phyloP scores from a whole-genome alignment of 2,797 vertebrate genomes.

The Oryzias sinensis region DNA sequence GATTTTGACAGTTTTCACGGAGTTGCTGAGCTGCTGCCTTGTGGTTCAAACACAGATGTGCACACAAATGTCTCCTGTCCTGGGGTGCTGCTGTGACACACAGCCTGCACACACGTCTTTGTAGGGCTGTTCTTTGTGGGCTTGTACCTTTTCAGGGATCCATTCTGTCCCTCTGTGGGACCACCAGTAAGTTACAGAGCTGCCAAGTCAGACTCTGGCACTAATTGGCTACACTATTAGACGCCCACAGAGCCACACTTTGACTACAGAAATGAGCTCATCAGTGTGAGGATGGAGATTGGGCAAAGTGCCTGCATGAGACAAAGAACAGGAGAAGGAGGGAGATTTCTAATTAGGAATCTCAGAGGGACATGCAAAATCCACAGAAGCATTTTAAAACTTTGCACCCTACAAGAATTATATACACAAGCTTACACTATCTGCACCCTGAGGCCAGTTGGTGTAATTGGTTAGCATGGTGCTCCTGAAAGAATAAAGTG shows the following conservation, averaged over 20 bases:
- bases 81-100: slow-evolving; percentile 54
- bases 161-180: slow-evolving; percentile 71
- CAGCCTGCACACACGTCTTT: slow-evolving; percentile 65
- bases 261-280: slow-evolving; percentile 62
- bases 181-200: slow-evolving; percentile 68
- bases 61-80: slow-evolving; percentile 28
- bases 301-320: slow-evolving; percentile 50
- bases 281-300: slow-evolving; percentile 54
- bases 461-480: slow-evolving; percentile 45
- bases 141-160: slow-evolving; percentile 71
- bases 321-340: slow-evolving; percentile 29
- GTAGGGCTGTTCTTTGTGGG: slow-evolving; percentile 63
- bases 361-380: slow-evolving; percentile 60
- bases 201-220: slow-evolving; percentile 69
- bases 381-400: slow-evolving; percentile 39
- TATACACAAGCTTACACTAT: slow-evolving; percentile 12
- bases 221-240: slow-evolving; percentile 70
- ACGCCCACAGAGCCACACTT: slow-evolving; percentile 63
- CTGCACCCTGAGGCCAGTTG: slow-evolving; percentile 11
- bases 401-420: slow-evolving; percentile 19
- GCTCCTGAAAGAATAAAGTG: slow-evolving; percentile 30
- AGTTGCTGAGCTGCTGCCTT: slow-evolving; percentile 31
- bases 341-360: slow-evolving; percentile 63
- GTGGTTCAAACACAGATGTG: slow-evolving; percentile 20
- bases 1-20: too few species aligned